Conservation (phyloP, 1,140 invertebrate genomes). For the Drosophila asahinai region DNA sequence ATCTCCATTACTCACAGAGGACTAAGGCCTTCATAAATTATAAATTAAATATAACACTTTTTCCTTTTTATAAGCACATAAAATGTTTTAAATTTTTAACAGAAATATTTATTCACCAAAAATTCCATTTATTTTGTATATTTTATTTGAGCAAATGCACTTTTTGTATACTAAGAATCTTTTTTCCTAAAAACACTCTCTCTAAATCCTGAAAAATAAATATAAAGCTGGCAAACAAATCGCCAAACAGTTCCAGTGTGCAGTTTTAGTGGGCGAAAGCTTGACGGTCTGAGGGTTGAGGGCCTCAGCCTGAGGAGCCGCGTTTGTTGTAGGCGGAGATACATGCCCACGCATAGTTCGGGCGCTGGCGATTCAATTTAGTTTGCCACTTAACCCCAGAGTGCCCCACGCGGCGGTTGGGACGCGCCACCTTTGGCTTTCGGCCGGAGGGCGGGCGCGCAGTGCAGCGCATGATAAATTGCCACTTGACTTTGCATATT, state of each 20-base stretch:
- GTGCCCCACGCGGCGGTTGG: slow-evolving; percentile 22
- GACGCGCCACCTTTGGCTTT: slow-evolving; percentile 22
- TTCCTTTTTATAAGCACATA: not conserved
- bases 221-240: not conserved
- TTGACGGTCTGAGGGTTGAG: not conserved
- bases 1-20: not conserved
- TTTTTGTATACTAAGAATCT: not conserved
- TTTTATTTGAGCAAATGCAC: not conserved
- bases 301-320: not conserved
- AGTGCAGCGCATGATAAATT: slow-evolving; percentile 74
- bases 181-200: not conserved
- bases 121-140: not conserved
- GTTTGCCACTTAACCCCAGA: slow-evolving; percentile 74
- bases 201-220: not conserved
- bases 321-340: slow-evolving; percentile 58
- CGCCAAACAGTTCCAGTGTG: slow-evolving; percentile 13
- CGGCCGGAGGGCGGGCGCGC: slow-evolving; percentile 11
- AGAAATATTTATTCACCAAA: not conserved
- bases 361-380: slow-evolving; percentile 67
- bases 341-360: slow-evolving; percentile 58
- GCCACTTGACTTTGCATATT: slow-evolving; percentile 83
- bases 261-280: too few relatives aligned
- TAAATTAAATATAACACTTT: not conserved
- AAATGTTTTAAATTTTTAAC: not conserved
- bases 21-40: not conserved